Conservation (phyloP, 2,888 invertebrate genomes). For the Theretra japonica region DNA sequence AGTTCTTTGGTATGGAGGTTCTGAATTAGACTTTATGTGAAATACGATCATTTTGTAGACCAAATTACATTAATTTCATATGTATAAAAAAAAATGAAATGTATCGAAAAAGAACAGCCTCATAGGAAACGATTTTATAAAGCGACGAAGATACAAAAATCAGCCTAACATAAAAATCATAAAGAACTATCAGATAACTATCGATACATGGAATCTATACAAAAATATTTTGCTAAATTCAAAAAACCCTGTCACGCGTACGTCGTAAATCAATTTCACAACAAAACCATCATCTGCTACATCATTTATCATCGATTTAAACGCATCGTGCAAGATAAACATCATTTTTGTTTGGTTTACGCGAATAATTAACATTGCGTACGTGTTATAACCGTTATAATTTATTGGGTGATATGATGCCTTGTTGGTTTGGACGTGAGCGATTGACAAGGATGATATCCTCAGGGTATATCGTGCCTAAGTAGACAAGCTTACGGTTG, state of each 20-base stretch:
- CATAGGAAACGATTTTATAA: neutral
- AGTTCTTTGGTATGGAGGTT: no score
- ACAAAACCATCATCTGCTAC: constrained; percentile 47
- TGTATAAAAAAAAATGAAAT: neutral
- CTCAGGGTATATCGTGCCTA: neutral
- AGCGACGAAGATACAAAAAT: neutral
- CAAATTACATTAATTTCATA: no score
- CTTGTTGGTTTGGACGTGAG: constrained; percentile 5
- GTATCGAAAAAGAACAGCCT: neutral
- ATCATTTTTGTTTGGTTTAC: constrained; percentile 52
- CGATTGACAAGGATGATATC: constrained; percentile 18
- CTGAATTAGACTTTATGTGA: no score
- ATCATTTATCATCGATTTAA: constrained; percentile 56
- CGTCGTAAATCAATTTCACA: constrained; percentile 42
- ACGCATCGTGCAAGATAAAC: constrained; percentile 50
- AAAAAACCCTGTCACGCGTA: constrained; percentile 39
- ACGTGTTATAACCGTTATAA: constrained; percentile 21
- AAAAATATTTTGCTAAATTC: constrained; percentile 15
- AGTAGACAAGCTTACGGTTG: no score
- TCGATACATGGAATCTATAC: constrained; percentile 8
- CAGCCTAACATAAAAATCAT: neutral
- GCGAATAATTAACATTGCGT: constrained; percentile 54
- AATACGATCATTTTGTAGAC: no score
- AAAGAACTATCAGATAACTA: constrained; percentile 18
- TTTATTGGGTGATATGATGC: constrained; percentile 24